Base-by-base conservation (phyloP, 2,113 vertebrate genomes). In the Taurulus bubalis region DNA sequence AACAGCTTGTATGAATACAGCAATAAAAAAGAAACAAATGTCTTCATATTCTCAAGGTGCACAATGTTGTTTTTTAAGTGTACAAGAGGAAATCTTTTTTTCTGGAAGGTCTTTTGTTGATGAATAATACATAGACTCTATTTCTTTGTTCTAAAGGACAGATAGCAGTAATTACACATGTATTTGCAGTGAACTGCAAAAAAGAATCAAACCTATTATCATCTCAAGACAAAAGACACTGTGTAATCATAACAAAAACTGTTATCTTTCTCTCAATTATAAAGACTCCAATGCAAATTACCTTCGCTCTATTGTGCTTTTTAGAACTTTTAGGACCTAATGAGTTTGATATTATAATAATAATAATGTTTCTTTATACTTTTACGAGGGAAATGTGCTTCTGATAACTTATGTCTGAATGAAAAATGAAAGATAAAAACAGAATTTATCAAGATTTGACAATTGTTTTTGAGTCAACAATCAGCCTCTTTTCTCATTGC, bases 41-140 rank as follows among this genome's bases (percentile, higher is more conserved):
- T 16, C 22, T 10, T 18, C 45, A 30, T 59, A 42, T 16, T 79
- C 8, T 71, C 38, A 10, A 18, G 24, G n/a, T 71, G 45, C 32
- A 75, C 30, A 34, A 9, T 73, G 63, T 77, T 79, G n/a, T 42
- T 71, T 81, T 72, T 34, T 65, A 36, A 47, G 8, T 40, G 18
- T 40, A 78, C 15, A 67, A 59, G 11, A 71, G 45, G n/a, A 76
- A 76, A 69, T n/a, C 63, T 6, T 66, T 75, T 71, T 14, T 64
- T 58, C 9, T 1, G 63, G 36, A 71, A 34, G 22, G 65, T 78
- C 70, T 77, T 56, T 77, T 65, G 11, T 1, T 36, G 34, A 85
- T 86, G 79, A 86, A 86, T 91, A 86, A 83, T 81, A 63, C 45
- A 79, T 82, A n/a, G 87, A 62, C 34, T 75, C 40, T 74, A 83